Evolutionary conservation across 2,797 vertebrate genomes (phyloP).

Genomic region (Stomatorhinus walkeri): DNA sequence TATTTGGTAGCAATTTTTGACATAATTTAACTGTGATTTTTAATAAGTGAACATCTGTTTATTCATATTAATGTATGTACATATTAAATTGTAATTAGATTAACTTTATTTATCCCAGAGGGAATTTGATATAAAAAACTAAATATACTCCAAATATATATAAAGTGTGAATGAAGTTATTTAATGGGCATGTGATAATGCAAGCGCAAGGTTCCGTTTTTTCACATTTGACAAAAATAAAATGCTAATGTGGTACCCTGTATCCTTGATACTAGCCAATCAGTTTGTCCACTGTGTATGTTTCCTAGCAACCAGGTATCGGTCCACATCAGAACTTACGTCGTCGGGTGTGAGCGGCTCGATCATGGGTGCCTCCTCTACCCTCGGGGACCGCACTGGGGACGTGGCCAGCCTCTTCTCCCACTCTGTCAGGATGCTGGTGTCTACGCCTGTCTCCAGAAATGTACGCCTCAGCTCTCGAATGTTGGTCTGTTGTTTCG

Average conservation of each 20-base stretch:
- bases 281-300: neutral
- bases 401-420: constrained; percentile 87
- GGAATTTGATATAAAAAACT: neutral
- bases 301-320: constrained; percentile 7
- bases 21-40: neutral
- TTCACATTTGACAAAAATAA: neutral
- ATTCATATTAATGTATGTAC: neutral
- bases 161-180: neutral
- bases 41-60: neutral
- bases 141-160: neutral
- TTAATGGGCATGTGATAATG: neutral
- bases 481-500: constrained; percentile 88
- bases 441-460: constrained; percentile 74
- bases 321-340: constrained; percentile 60
- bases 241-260: neutral
- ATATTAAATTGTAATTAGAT: neutral
- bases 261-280: neutral
- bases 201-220: neutral
- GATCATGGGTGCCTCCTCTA: constrained; percentile 79
- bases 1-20: neutral
- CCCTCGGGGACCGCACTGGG: constrained; percentile 64
- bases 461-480: constrained; percentile 92
- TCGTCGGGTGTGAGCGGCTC: constrained; percentile 82
- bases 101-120: neutral
- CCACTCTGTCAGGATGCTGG: constrained; percentile 77